phyloP scores from a whole-genome alignment of 2,888 invertebrate genomes.

The Trissonchulus latispiculum region DNA sequence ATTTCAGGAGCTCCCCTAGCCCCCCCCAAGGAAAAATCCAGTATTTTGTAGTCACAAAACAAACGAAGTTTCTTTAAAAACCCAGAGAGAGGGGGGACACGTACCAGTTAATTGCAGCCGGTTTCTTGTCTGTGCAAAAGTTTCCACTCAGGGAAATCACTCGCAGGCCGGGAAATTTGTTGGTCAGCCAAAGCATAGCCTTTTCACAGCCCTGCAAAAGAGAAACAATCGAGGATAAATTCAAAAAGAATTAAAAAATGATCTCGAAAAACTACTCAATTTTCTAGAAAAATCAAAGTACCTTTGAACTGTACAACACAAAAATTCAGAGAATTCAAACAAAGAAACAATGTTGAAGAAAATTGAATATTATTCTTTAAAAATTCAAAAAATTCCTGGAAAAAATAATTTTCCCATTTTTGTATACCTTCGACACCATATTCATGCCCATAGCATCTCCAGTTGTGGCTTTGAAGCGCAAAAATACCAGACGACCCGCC shows the following conservation, averaged over 20 bases:
- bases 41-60: too few relatives aligned
- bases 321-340: not conserved
- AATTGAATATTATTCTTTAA: slow-evolving; percentile 19
- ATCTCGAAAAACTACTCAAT: too few relatives aligned
- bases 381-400: not conserved
- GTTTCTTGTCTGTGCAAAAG: slow-evolving; percentile 94
- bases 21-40: too few relatives aligned
- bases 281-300: not conserved
- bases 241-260: too few relatives aligned
- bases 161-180: slow-evolving; percentile 63
- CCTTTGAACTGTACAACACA: not conserved
- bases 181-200: slow-evolving; percentile 63
- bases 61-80: too few relatives aligned
- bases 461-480: slow-evolving; percentile 83
- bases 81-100: not conserved
- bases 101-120: slow-evolving; percentile 89
- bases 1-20: too few relatives aligned
- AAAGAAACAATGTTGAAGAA: too few relatives aligned
- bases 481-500: slow-evolving; percentile 73
- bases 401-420: too few relatives aligned
- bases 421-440: slow-evolving; percentile 87
- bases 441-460: slow-evolving; percentile 99
- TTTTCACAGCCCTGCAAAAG: slow-evolving; percentile 65
- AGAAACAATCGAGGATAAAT: too few relatives aligned
- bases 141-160: slow-evolving; percentile 90